Base-by-base conservation (phyloP, 2,888 invertebrate genomes). In the Drosophila multiciliata region DNA sequence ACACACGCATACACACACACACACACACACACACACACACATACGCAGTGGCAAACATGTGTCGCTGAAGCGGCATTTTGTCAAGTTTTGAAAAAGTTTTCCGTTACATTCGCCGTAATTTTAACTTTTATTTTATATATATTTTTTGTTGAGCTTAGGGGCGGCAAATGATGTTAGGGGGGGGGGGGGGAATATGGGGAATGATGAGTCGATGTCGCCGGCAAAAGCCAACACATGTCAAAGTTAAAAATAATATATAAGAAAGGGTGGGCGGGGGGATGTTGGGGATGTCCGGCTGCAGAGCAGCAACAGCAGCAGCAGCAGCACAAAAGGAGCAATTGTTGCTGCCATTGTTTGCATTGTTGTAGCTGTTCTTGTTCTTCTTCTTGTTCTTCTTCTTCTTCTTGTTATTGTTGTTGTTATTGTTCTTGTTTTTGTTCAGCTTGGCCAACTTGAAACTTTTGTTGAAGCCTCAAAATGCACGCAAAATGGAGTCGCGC, bases 151-250 rank as follows among this genome's bases (percentile, higher is more conserved):
- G 45, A 23, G 55, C 38, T 55, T 55, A 5, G 26, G 55, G 61
- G 48, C 73, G 66, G 81, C 57, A 70, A 80, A 80, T 75, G 73
- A 80, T 80, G 73, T 80, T 71, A 74, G 23, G 23, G 23, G 23
- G 23, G 23, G 23, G 23, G 23, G 23, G 23, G 23, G 23, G 23
- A 23, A n/a, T n/a, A n/a, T n/a, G 66, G 65, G 57, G 66, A 67
- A 75, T 87, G 89, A 89, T 72, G 82, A 87, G 78, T 77, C 78
- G 75, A 85, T 89, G 89, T 89, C 79, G 76, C 69, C 58, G 79
- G 54, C 75, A 76, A 83, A 80, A 85, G 86, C 88, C 81, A 86
- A 84, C 86, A 86, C 78, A 86, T 86, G 86, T 86, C 88, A 86
- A 87, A 87, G 88, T 89, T 85, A 82, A 86, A 89, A 87, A 87